A percentile compares a stretch with the other conserved stretches of the same genome.
phyloP scores from a whole-genome alignment of 2,888 invertebrate species.

The Drosophila subsilvestris region DNA sequence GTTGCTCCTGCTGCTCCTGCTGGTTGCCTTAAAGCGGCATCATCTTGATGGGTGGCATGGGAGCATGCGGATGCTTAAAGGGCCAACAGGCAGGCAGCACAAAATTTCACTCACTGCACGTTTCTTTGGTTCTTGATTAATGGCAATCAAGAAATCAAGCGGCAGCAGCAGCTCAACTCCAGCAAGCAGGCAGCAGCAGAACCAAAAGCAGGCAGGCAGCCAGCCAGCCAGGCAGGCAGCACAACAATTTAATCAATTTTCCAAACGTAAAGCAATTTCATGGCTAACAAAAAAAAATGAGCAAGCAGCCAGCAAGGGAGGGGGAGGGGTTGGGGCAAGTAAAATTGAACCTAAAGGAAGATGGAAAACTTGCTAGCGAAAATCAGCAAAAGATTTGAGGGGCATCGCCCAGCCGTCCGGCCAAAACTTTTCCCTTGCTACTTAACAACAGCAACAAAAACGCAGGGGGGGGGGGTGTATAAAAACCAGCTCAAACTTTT shows the following conservation, averaged over 20 bases:
- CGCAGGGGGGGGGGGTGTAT: neutral
- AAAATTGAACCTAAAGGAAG: constrained; percentile 61
- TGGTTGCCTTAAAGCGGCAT: constrained; percentile 4
- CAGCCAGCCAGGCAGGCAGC: constrained; percentile 28
- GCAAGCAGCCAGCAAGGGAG: neutral
- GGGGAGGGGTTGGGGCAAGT: constrained; percentile 2
- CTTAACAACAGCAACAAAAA: constrained; percentile 54
- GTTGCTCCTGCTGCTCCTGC: neutral
- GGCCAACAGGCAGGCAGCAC: constrained; percentile 16
- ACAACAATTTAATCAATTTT: constrained; percentile 80
- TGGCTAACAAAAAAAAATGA: constrained; percentile 26
- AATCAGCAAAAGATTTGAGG: constrained; percentile 64
- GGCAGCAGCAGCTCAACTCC: constrained; percentile 36
- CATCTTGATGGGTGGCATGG: neutral
- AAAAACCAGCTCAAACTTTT: constrained; percentile 57
- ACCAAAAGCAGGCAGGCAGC: constrained; percentile 18
- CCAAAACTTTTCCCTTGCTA: constrained; percentile 61
- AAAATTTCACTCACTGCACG: constrained; percentile 59
- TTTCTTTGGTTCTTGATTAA: constrained; percentile 63
- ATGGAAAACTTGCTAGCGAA: constrained; percentile 51
- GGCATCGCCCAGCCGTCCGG: too few species aligned
- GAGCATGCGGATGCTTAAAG: neutral
- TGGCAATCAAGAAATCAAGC: constrained; percentile 73
- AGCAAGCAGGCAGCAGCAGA: constrained; percentile 34
- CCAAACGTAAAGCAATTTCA: constrained; percentile 72